Percentiles rank a stretch among this genome's conserved stretches.
Conservation (phyloP, 2,797 vertebrate species). For the Phyllotis vaccarum region DNA sequence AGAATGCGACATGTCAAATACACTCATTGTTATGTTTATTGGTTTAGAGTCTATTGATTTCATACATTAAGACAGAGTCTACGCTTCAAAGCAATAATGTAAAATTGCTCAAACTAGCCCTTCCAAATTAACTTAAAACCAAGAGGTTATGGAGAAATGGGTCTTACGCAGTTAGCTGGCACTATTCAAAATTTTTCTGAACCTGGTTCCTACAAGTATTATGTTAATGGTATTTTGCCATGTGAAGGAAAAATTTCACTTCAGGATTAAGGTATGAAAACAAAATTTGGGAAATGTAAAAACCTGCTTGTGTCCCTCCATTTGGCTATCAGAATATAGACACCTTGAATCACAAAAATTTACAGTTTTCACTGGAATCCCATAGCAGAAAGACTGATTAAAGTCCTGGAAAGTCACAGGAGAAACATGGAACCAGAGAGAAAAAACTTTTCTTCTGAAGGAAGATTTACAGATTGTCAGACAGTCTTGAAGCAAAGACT, state of each 20-base stretch:
- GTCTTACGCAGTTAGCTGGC: neutral
- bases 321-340: neutral
- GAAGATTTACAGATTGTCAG: neutral
- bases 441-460: neutral
- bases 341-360: neutral
- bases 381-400: neutral
- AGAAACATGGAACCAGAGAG: neutral
- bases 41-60: no score
- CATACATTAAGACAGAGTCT: neutral
- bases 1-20: neutral
- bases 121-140: neutral
- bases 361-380: neutral
- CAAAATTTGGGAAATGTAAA: neutral
- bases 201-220: neutral
- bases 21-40: neutral
- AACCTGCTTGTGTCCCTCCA: neutral
- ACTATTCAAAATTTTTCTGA: neutral
- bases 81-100: neutral
- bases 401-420: neutral
- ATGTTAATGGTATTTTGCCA: neutral
- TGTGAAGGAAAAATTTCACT: neutral
- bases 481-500: neutral
- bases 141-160: neutral
- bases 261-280: neutral
- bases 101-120: neutral